A percentile compares a stretch with the other conserved stretches of the same genome.
Evolutionary conservation across 1,140 invertebrate genomes (phyloP).

Genomic region (Temnothorax nylanderi): DNA sequence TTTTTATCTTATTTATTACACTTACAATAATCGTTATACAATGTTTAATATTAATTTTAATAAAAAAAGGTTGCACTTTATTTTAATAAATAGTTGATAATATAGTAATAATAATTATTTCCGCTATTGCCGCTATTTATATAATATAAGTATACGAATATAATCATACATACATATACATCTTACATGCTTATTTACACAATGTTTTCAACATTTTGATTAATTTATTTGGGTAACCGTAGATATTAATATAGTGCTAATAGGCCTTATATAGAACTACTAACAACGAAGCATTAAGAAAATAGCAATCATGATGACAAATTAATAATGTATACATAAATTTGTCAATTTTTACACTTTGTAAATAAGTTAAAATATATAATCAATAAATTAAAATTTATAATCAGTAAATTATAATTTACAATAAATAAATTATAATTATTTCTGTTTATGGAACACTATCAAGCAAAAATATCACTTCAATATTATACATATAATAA

Average conservation of each 20-base stretch:
- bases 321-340: too few species aligned
- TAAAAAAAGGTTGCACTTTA: not conserved
- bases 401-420: too few species aligned
- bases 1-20: not conserved
- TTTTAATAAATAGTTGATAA: not conserved
- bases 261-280: not conserved
- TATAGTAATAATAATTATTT: not conserved
- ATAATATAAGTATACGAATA: not conserved
- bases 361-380: not conserved
- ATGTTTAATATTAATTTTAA: not conserved
- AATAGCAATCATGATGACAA: not conserved
- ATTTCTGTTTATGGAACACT: too few species aligned
- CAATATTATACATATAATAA: not conserved
- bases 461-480: not conserved
- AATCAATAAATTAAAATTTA: too few species aligned
- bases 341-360: not conserved
- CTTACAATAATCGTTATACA: not conserved
- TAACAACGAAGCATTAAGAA: not conserved
- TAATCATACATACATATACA: not conserved
- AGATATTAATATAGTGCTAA: not conserved
- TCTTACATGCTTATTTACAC: not conserved
- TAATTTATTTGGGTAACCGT: not conserved
- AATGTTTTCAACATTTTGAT: not conserved
- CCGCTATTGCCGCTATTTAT: not conserved
- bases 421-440: too few species aligned